These are phyloP conservation scores for Dicycla oo DNA, from an alignment of 2,888 invertebrate genomes.

Conservation along the genomic window DNA sequence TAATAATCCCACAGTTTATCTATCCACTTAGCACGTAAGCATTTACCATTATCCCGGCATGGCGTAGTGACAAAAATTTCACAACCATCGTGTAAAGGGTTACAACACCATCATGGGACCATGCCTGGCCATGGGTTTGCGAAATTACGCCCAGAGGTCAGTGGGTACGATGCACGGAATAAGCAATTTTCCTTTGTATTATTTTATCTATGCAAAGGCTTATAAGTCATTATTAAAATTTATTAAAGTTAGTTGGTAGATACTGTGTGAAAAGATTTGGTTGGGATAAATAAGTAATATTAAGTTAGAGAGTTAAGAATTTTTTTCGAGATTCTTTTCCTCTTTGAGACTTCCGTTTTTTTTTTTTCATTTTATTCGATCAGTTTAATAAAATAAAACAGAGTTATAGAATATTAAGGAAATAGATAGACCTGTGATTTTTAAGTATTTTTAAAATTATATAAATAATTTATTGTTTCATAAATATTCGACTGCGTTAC, in stretches of 20 bases:
- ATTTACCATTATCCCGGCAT: slow-evolving; percentile 44
- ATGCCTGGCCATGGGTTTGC: slow-evolving; percentile 75
- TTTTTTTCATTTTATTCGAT: background rate
- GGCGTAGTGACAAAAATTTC: slow-evolving; percentile 78
- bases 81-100: slow-evolving; percentile 68
- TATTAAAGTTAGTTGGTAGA: slow-evolving; percentile 11
- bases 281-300: background rate
- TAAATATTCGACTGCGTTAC: no score
- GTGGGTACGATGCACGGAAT: slow-evolving; percentile 70
- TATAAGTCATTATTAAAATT: slow-evolving; percentile 52
- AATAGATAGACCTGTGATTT: no score
- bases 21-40: slow-evolving; percentile 36
- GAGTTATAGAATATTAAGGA: no score
- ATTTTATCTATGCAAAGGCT: slow-evolving; percentile 72
- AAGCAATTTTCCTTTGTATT: slow-evolving; percentile 75
- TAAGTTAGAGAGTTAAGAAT: background rate
- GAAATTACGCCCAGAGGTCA: slow-evolving; percentile 77
- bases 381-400: background rate
- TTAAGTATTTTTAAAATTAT: no score
- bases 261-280: slow-evolving; percentile 24
- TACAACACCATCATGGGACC: slow-evolving; percentile 77
- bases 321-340: background rate
- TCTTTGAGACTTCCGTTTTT: background rate
- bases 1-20: slow-evolving; percentile 44
- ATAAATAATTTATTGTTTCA: no score